Conservation (phyloP, 2,888 invertebrate genomes). For the Protonemura montana region DNA sequence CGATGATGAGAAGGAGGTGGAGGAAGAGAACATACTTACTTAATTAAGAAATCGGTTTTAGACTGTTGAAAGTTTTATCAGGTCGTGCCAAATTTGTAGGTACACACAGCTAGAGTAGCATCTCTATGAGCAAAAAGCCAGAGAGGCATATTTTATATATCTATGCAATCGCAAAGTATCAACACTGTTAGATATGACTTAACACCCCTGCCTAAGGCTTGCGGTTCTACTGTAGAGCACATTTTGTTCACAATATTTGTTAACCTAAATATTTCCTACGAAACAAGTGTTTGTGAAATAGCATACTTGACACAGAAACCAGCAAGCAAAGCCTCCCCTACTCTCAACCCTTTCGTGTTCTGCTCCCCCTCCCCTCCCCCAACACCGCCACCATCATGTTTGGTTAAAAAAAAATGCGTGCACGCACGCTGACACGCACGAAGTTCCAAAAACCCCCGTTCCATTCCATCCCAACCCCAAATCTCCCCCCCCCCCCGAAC, state of each 20-base stretch:
- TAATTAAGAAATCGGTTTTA: background rate
- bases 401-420: background rate
- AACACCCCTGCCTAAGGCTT: background rate
- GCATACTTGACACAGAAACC: background rate
- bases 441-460: background rate
- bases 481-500: too few species aligned
- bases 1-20: background rate
- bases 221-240: background rate
- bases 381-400: background rate
- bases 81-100: background rate
- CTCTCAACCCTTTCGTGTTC: background rate
- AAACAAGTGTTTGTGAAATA: background rate
- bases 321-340: background rate
- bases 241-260: background rate
- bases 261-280: background rate
- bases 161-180: background rate
- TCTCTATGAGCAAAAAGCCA: background rate
- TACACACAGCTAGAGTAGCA: background rate
- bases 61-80: background rate
- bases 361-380: background rate
- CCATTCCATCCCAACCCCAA: too few species aligned
- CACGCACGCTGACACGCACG: background rate
- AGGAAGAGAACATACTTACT: background rate
- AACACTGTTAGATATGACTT: background rate
- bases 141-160: background rate